phyloP scores from a whole-genome alignment of 2,888 invertebrate genomes.

The Metopia argyrocephala region DNA sequence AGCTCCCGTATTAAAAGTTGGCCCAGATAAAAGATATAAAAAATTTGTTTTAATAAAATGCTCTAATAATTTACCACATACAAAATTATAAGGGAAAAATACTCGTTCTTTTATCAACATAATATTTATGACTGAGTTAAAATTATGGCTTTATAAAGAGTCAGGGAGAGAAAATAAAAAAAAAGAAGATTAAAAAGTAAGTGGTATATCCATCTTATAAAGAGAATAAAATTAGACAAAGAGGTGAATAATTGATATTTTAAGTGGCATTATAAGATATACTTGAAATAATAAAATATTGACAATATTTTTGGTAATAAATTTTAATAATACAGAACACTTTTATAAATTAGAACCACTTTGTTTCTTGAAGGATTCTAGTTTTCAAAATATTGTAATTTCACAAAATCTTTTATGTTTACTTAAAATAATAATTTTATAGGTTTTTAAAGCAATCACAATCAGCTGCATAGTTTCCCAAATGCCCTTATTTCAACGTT shows the following conservation, averaged over 20 bases:
- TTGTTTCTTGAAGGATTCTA: too few relatives aligned
- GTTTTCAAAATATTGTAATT: too few relatives aligned
- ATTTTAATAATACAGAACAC: background rate
- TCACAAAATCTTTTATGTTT: too few relatives aligned
- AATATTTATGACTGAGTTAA: slow-evolving; percentile 18
- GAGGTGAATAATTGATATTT: background rate
- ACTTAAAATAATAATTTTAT: too few relatives aligned
- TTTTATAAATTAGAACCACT: background rate
- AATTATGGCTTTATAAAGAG: background rate
- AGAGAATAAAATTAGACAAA: background rate
- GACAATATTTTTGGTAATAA: background rate
- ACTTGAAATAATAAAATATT: background rate
- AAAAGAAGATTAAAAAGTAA: background rate
- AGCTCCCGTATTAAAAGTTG: slow-evolving; percentile 5
- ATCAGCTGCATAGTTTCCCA: too few relatives aligned
- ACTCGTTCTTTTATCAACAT: background rate
- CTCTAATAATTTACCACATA: slow-evolving; percentile 57
- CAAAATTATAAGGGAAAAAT: slow-evolving; percentile 15
- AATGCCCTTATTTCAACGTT: too few relatives aligned
- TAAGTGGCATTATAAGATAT: background rate
- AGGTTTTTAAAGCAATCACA: too few relatives aligned
- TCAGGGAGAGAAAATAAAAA: background rate
- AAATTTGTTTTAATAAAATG: slow-evolving; percentile 55
- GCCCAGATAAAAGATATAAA: slow-evolving; percentile 18
- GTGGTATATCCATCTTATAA: background rate